A percentile compares a stretch with the other conserved stretches of the same genome.
phyloP scores from a whole-genome alignment of 2,797 vertebrate species.

The Gobio occitaniae region DNA sequence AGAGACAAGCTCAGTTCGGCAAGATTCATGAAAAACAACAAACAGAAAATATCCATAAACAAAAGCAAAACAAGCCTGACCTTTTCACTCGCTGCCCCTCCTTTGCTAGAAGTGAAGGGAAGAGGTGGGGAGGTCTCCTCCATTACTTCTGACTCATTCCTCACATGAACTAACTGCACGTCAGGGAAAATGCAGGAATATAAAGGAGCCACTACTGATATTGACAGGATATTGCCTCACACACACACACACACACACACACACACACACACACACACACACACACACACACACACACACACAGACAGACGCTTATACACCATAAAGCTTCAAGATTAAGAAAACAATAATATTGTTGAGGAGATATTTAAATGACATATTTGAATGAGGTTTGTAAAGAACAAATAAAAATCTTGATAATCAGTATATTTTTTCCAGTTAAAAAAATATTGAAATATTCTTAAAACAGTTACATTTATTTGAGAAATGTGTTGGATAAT shows the following conservation, averaged over 20 bases:
- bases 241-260: no score
- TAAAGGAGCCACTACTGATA: neutral
- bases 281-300: neutral
- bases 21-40: constrained; percentile 33
- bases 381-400: neutral
- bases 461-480: neutral
- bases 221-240: neutral
- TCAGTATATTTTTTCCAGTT: neutral
- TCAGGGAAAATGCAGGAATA: constrained; percentile 13
- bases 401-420: neutral
- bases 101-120: constrained; percentile 9
- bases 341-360: neutral
- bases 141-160: constrained; percentile 33
- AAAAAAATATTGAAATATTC: neutral
- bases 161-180: neutral
- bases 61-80: constrained; percentile 41
- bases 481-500: neutral
- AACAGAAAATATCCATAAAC: constrained; percentile 28
- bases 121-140: constrained; percentile 16
- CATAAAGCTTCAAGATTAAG: constrained; percentile 1
- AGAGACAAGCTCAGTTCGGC: constrained; percentile 1
- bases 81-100: constrained; percentile 15
- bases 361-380: neutral
- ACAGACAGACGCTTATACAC: neutral
- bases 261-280: neutral